phyloP scores from a whole-genome alignment of 2,113 vertebrate species.

The Istiophorus platypterus region DNA sequence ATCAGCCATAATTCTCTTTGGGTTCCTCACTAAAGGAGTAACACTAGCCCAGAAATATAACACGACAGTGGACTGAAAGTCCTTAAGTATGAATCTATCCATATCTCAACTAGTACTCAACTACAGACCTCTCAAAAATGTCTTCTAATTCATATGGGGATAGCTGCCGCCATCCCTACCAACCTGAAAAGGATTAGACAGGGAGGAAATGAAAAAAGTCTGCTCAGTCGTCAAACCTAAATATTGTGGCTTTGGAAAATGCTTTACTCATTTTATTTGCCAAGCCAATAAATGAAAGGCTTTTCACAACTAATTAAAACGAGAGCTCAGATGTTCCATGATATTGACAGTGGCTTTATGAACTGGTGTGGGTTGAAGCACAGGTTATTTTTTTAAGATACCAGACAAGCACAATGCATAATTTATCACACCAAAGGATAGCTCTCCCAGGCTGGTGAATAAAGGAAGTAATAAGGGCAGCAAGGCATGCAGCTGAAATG shows the following conservation, averaged over 20 bases:
- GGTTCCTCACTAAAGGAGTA: too few relatives aligned
- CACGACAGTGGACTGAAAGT: not conserved
- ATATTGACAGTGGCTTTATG: slow-evolving; percentile 68
- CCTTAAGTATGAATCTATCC: not conserved
- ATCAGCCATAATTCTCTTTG: too few relatives aligned
- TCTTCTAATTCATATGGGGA: slow-evolving; percentile 45
- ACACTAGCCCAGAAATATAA: not conserved
- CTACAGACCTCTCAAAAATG: slow-evolving; percentile 46
- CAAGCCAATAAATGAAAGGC: slow-evolving; percentile 67
- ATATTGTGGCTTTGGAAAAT: slow-evolving; percentile 52
- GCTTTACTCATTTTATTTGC: slow-evolving; percentile 41
- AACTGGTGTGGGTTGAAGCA: slow-evolving; percentile 67
- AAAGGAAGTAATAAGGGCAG: slow-evolving; percentile 72
- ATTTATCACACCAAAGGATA: slow-evolving; percentile 72
- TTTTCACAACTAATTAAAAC: slow-evolving; percentile 72
- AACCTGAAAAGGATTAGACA: slow-evolving; percentile 58
- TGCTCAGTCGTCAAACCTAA: slow-evolving; percentile 61
- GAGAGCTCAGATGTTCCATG: slow-evolving; percentile 41
- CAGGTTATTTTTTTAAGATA: slow-evolving; percentile 78
- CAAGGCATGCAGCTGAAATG: slow-evolving; percentile 62
- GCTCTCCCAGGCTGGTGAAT: slow-evolving; percentile 57
- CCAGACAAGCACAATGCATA: slow-evolving; percentile 68
- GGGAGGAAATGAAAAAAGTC: slow-evolving; percentile 48
- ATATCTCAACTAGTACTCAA: slow-evolving; percentile 38
- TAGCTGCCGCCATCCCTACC: slow-evolving; percentile 26